Percentiles rank a stretch among this genome's conserved stretches.
These are phyloP conservation scores for Calosoma granatense DNA, from an alignment of 1,140 invertebrate species.

Conservation along the genomic window DNA sequence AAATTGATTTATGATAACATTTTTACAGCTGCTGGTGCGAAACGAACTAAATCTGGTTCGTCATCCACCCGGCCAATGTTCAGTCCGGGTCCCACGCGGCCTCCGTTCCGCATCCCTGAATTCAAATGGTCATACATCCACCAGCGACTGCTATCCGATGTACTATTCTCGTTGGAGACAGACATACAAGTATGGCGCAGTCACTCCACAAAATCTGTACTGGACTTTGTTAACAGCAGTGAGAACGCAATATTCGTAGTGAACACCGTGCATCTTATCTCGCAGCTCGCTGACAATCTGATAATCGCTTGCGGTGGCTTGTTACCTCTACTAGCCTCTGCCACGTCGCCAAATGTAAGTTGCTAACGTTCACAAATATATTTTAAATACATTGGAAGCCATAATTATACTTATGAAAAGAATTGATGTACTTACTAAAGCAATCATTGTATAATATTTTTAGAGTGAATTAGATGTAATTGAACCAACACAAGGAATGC, in stretches of 20 bases:
- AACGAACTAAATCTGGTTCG: constrained; percentile 46
- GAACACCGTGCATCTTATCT: constrained; percentile 98
- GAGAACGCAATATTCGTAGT: constrained; percentile 99
- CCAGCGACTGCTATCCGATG: constrained; percentile 90
- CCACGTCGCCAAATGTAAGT: constrained; percentile 95
- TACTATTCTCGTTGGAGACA: constrained; percentile 93
- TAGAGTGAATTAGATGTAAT: constrained; percentile 97
- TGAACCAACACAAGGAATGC: constrained; percentile 97
- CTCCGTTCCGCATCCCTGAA: constrained; percentile 97
- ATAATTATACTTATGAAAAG: neutral
- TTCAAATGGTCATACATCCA: constrained; percentile 99
- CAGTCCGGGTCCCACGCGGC: constrained; percentile 87
- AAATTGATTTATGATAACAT: too few relatives aligned
- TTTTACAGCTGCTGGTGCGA: constrained; percentile 20
- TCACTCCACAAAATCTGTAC: constrained; percentile 91
- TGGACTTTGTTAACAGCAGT: constrained; percentile 96
- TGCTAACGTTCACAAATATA: too few relatives aligned
- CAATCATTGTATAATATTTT: constrained; percentile 17
- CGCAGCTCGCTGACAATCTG: constrained; percentile 95
- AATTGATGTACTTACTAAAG: too few relatives aligned
- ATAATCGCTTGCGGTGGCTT: constrained; percentile 98
- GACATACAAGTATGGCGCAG: constrained; percentile 87
- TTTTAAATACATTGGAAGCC: constrained; percentile 8
- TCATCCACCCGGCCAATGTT: constrained; percentile 71
- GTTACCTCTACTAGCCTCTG: constrained; percentile 90